Conservation (phyloP, 2,113 vertebrate species). For the Mionectes macconnelli region DNA sequence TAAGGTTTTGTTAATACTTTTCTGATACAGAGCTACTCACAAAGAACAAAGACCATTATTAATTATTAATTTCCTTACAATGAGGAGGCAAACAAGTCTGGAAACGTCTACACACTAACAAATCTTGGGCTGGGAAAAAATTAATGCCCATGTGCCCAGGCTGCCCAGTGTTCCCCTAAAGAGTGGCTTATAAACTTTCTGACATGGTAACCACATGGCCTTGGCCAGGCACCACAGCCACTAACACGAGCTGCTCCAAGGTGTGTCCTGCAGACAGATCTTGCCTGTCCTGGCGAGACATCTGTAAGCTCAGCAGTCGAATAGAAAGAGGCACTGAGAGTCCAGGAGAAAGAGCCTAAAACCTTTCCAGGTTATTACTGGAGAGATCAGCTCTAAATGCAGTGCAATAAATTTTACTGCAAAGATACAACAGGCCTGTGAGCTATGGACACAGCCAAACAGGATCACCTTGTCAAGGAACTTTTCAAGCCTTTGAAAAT, state of each 20-base stretch:
- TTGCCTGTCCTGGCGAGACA: not conserved
- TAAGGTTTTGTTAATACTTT: not conserved
- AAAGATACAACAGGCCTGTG: not conserved
- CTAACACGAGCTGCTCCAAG: not conserved
- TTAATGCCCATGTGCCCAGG: not conserved
- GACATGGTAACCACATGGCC: not conserved
- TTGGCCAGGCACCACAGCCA: not conserved
- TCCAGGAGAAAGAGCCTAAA: not conserved
- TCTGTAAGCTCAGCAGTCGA: not conserved
- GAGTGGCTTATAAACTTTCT: not conserved
- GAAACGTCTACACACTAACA: not conserved
- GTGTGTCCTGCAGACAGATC: not conserved
- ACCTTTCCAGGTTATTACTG: not conserved
- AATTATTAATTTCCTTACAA: not conserved
- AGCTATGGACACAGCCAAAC: not conserved
- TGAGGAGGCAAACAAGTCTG: not conserved
- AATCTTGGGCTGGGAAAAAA: not conserved
- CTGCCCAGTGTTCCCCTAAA: not conserved
- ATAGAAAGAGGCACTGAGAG: not conserved
- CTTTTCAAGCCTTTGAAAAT: not conserved
- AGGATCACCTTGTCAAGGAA: not conserved
- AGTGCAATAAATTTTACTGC: not conserved
- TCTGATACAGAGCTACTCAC: not conserved
- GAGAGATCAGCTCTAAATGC: not conserved
- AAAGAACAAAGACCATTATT: not conserved